A percentile compares a stretch with the other conserved stretches of the same genome.
phyloP scores from a whole-genome alignment of 2,888 invertebrate genomes.

The Platynereis dumerilii region DNA sequence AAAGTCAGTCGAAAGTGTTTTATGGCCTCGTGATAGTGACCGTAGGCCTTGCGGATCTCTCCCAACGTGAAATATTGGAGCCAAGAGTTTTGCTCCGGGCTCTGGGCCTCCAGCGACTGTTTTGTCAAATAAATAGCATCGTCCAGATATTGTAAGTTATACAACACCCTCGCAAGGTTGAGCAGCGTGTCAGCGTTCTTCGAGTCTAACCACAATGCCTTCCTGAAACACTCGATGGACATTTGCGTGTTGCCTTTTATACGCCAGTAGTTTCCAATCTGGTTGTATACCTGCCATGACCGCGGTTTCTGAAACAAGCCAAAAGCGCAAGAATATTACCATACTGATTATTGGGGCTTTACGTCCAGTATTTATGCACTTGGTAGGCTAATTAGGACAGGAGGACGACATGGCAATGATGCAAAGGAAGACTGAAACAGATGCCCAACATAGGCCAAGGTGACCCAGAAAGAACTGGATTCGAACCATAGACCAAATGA shows the following conservation, averaged over 20 bases:
- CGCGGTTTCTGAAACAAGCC: slow-evolving; percentile 60
- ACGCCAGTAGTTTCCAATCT: slow-evolving; percentile 91
- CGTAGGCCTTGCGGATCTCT: slow-evolving; percentile 89
- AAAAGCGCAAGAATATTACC: no score
- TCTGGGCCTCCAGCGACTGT: slow-evolving; percentile 82
- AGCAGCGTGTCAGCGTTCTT: slow-evolving; percentile 86
- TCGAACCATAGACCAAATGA: no score
- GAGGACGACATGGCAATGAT: no score
- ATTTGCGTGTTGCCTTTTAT: slow-evolving; percentile 86
- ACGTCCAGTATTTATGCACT: no score
- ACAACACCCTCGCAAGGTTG: slow-evolving; percentile 82
- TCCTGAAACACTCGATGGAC: slow-evolving; percentile 87
- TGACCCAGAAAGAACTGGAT: no score
- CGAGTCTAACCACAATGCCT: slow-evolving; percentile 81
- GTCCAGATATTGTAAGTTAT: slow-evolving; percentile 86
- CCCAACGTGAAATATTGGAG: slow-evolving; percentile 90
- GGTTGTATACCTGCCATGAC: slow-evolving; percentile 85
- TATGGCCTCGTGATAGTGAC: slow-evolving; percentile 86
- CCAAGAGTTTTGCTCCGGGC: slow-evolving; percentile 86
- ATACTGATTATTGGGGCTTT: no score
- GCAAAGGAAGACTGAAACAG: no score
- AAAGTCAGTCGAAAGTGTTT: slow-evolving; percentile 82
- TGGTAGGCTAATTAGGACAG: no score
- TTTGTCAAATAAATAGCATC: slow-evolving; percentile 88
- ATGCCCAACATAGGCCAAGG: no score